Evolutionary conservation across 2,888 invertebrate genomes (phyloP).

Genomic region (Andrena hattorfiana): DNA sequence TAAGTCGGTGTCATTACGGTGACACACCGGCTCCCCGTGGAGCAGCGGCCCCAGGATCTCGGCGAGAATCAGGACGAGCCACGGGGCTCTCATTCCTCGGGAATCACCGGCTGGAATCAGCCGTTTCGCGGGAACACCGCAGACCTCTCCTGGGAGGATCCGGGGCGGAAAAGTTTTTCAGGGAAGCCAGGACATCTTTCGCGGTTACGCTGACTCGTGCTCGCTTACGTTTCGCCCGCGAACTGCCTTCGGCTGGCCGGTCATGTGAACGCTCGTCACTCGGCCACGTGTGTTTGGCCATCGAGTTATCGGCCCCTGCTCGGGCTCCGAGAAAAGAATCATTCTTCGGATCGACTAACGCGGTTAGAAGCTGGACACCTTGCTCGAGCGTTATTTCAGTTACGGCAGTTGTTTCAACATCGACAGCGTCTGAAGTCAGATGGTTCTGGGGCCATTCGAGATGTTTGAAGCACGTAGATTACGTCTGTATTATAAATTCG

Average conservation of each 20-base stretch:
- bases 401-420: no score
- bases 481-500: no score
- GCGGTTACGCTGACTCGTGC: conserved; percentile 44
- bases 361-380: not conserved
- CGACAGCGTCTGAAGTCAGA: no score
- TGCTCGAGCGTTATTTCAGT: no score
- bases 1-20: conserved; percentile 66
- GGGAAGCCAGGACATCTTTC: conserved; percentile 60
- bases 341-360: not conserved
- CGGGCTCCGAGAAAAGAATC: not conserved
- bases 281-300: conserved; percentile 61
- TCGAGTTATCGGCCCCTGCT: conserved; percentile 50
- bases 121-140: conserved; percentile 33
- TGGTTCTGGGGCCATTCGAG: no score
- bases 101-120: conserved; percentile 65
- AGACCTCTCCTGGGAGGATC: conserved; percentile 50
- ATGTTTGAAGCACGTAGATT: no score
- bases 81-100: conserved; percentile 68
- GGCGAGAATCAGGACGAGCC: conserved; percentile 65
- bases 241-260: conserved; percentile 11
- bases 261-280: not conserved
- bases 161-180: conserved; percentile 43
- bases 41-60: conserved; percentile 57
- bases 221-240: conserved; percentile 37
- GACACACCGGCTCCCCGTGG: conserved; percentile 67